Evolutionary conservation across 2,888 invertebrate genomes (phyloP).

Genomic region (Myopa tessellatipennis): DNA sequence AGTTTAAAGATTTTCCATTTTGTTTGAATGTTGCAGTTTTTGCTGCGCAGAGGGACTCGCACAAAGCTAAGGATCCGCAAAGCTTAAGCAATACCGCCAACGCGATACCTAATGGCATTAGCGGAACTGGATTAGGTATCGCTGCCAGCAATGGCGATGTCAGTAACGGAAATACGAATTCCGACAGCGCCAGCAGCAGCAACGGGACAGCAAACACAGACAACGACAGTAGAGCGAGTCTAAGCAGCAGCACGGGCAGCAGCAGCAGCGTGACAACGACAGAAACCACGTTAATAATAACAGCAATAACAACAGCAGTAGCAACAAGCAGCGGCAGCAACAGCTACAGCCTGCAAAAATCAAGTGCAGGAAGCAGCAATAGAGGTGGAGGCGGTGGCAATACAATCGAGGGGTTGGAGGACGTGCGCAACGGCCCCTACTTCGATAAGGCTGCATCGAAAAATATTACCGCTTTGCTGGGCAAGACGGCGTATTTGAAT

Average conservation of each 20-base stretch:
- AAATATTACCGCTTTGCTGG: slow-evolving; percentile 84
- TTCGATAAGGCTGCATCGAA: slow-evolving; percentile 81
- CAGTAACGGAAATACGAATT: slow-evolving; percentile 48
- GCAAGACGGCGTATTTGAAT: slow-evolving; percentile 90
- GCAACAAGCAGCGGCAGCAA: slow-evolving; percentile 41
- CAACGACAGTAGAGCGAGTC: slow-evolving; percentile 37
- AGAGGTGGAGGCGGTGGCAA: slow-evolving; percentile 52
- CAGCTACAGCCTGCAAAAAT: slow-evolving; percentile 53
- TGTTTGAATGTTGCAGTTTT: slow-evolving; percentile 51
- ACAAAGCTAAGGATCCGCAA: slow-evolving; percentile 63
- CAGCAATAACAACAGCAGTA: slow-evolving; percentile 32
- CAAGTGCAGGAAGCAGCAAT: slow-evolving; percentile 43
- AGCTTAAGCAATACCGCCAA: slow-evolving; percentile 55
- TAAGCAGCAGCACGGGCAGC: slow-evolving; percentile 26
- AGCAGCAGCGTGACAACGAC: slow-evolving; percentile 41
- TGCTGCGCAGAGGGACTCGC: slow-evolving; percentile 66
- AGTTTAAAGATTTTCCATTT: background rate
- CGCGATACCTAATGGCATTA: slow-evolving; percentile 55
- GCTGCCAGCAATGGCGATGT: slow-evolving; percentile 49
- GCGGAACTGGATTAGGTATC: slow-evolving; percentile 44
- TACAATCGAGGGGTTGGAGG: slow-evolving; percentile 66
- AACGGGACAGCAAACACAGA: slow-evolving; percentile 33
- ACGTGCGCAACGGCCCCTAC: slow-evolving; percentile 77
- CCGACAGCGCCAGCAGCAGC: slow-evolving; percentile 39
- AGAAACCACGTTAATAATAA: slow-evolving; percentile 36